phyloP scores from a whole-genome alignment of 2,113 vertebrate species.

The Chauna torquata region DNA sequence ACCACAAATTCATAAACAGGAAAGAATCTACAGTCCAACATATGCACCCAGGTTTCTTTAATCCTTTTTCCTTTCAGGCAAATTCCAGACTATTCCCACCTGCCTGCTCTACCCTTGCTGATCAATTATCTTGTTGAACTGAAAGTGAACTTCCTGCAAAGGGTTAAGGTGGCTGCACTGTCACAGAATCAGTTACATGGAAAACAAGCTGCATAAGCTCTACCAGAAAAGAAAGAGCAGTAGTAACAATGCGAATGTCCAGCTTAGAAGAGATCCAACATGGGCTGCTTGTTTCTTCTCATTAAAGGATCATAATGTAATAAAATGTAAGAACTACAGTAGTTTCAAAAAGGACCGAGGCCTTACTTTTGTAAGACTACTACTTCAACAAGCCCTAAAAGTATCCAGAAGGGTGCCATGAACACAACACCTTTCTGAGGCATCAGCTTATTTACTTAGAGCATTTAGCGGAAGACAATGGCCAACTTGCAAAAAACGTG shows the following conservation, averaged over 20 bases:
- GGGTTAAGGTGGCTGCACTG: background rate
- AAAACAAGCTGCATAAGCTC: background rate
- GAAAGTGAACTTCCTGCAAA: slow-evolving; percentile 56
- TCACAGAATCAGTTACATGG: background rate
- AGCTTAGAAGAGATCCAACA: background rate
- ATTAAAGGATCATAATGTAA: background rate
- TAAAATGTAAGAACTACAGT: background rate
- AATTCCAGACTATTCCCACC: slow-evolving; percentile 77
- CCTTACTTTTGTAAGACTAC: background rate
- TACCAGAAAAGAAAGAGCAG: background rate
- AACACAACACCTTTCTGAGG: background rate
- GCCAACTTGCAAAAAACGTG: background rate
- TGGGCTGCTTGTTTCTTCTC: background rate
- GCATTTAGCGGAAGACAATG: background rate
- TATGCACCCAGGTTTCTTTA: slow-evolving; percentile 36
- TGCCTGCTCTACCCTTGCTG: slow-evolving; percentile 43
- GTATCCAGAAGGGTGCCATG: background rate
- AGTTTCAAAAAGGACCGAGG: background rate
- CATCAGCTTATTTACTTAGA: background rate
- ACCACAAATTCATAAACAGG: slow-evolving; percentile 55
- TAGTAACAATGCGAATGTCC: background rate
- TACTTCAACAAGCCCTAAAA: background rate
- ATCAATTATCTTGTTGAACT: slow-evolving; percentile 60
- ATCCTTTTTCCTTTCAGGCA: slow-evolving; percentile 83
- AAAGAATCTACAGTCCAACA: slow-evolving; percentile 70